phyloP scores from a whole-genome alignment of 2,113 vertebrate genomes.

The Salminus brasiliensis region DNA sequence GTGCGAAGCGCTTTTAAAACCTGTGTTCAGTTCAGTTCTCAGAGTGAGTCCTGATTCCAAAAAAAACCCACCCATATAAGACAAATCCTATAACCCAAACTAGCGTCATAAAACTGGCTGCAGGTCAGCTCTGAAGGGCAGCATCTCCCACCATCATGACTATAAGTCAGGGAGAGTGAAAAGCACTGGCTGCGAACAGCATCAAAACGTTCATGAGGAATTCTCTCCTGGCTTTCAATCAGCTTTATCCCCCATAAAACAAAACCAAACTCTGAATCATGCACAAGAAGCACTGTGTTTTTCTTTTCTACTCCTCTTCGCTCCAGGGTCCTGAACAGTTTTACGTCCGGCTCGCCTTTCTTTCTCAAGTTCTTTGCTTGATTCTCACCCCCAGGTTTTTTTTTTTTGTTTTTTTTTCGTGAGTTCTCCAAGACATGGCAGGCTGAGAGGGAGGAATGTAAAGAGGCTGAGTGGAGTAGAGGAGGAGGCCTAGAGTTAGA shows the following conservation, averaged over 20 bases:
- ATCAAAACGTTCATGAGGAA: conserved; percentile 9
- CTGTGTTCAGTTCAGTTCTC: background rate
- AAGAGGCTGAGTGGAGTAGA: background rate
- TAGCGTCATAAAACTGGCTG: background rate
- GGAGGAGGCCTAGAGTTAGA: conserved; percentile 24
- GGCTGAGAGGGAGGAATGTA: conserved; percentile 30
- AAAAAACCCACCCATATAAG: background rate
- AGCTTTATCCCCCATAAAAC: conserved; percentile 23
- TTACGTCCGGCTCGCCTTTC: conserved; percentile 58
- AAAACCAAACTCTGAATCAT: conserved; percentile 18
- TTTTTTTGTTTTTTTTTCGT: too few relatives aligned
- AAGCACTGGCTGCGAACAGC: conserved; percentile 16
- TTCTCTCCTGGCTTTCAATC: conserved; percentile 4
- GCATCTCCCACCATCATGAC: background rate
- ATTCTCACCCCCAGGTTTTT: conserved; percentile 13
- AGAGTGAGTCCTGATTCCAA: background rate
- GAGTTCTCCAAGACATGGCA: conserved; percentile 41
- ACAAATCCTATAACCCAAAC: too few relatives aligned
- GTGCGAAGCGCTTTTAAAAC: background rate
- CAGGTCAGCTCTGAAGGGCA: background rate
- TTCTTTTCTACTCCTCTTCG: conserved; percentile 59
- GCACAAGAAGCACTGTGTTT: background rate
- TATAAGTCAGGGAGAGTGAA: conserved; percentile 18
- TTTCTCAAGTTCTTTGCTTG: conserved; percentile 31
- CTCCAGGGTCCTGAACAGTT: conserved; percentile 25